Conservation (phyloP, 2,113 vertebrate species). For the Plecotus auritus region DNA sequence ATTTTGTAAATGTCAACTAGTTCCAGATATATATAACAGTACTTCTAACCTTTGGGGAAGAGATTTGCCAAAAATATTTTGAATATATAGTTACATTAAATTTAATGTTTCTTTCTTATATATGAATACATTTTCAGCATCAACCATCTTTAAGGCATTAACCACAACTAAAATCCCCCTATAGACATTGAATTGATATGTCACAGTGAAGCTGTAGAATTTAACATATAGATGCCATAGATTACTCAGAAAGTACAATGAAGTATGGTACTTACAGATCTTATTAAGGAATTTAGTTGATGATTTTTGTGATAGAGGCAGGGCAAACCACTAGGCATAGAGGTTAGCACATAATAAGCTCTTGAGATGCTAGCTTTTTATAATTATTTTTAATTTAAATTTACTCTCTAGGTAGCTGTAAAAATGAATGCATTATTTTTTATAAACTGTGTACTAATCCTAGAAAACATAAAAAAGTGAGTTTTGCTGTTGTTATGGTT, state of each 20-base stretch:
- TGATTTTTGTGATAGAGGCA: neutral
- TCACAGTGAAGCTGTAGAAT: neutral
- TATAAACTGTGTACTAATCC: neutral
- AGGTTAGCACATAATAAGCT: neutral
- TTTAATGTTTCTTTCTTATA: neutral
- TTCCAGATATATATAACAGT: neutral
- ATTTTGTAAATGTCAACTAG: neutral
- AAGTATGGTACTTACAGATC: neutral
- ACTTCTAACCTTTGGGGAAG: neutral
- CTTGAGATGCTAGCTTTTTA: neutral
- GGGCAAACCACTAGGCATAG: neutral
- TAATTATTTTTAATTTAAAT: slow-evolving; percentile 1
- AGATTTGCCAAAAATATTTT: neutral
- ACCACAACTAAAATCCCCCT: neutral
- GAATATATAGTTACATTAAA: neutral
- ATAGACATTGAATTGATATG: neutral
- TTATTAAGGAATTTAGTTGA: neutral
- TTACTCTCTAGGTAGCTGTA: neutral
- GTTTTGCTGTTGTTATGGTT: neutral
- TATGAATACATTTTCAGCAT: neutral
- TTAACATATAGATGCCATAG: neutral
- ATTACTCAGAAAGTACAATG: neutral
- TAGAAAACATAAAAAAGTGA: neutral
- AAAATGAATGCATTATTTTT: neutral
- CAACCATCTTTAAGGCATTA: neutral